Percentiles rank a stretch among this genome's conserved stretches.
Conservation (phyloP, 1,140 invertebrate genomes). For the Drosophila takahashii region DNA sequence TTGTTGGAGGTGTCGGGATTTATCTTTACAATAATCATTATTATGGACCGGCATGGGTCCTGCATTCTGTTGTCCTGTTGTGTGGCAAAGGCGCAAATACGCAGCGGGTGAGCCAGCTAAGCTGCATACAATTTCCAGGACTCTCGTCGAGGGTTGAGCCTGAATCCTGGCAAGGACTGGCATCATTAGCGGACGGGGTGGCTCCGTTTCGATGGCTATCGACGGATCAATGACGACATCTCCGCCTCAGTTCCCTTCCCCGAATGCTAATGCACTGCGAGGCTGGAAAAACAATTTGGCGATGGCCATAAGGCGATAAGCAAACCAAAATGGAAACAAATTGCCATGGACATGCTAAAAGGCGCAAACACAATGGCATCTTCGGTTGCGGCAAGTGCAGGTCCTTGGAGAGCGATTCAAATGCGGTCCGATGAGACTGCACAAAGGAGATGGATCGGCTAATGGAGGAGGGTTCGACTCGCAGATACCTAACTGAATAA, state of each 20-base stretch:
- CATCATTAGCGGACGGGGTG: constrained; percentile 73
- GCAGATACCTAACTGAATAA: not conserved
- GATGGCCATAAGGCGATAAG: constrained; percentile 75
- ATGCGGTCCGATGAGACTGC: constrained; percentile 46
- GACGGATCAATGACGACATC: constrained; percentile 73
- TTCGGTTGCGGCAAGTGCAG: constrained; percentile 62
- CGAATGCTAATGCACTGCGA: constrained; percentile 64
- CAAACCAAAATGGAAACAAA: constrained; percentile 83
- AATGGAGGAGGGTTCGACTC: constrained; percentile 11
- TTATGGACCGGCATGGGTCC: constrained; percentile 57
- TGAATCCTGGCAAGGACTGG: constrained; percentile 32
- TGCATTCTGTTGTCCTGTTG: constrained; percentile 34
- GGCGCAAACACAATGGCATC: constrained; percentile 58
- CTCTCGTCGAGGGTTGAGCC: constrained; percentile 45
- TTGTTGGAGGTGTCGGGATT: constrained; percentile 81
- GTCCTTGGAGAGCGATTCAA: constrained; percentile 69
- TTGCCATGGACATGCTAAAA: constrained; percentile 63
- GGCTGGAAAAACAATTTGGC: constrained; percentile 72
- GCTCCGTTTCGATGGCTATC: constrained; percentile 69
- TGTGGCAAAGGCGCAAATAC: constrained; percentile 77
- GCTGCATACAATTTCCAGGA: constrained; percentile 71
- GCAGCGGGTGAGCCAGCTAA: constrained; percentile 75
- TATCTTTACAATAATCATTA: constrained; percentile 83
- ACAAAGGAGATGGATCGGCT: constrained; percentile 17
- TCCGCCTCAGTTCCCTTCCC: constrained; percentile 20